Base-by-base conservation (phyloP, 2,888 invertebrate species). In the Polydrusus tereticollis region DNA sequence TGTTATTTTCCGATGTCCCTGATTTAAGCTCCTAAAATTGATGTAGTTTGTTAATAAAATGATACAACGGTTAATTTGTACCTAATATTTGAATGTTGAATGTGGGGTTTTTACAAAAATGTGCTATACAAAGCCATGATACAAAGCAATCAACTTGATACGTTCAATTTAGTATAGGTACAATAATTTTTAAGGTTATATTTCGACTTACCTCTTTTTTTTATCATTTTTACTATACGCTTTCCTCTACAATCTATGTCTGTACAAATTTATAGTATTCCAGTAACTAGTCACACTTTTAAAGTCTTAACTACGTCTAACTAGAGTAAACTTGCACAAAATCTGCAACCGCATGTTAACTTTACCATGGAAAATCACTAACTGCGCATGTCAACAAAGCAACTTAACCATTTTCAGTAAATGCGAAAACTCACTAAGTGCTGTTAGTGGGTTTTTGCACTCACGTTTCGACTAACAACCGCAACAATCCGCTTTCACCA, bases 81-180 rank as follows among this genome's bases (percentile, higher is more conserved):
- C 20, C 23, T 50, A 50, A 50, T 50, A 50, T 50, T 50, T 50
- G 23, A 50, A 50, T 50, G 23, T 20, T 50, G 7, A 50, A 45
- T 45, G 45, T 45, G 45, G 1, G 10, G 10, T 50, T 50, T 47
- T 8, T 47, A 16, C 50, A 23, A 23, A 50, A 50, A 50, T n/a
- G 50, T 50, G 50, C 50, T 50, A 50, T 50, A 50, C 50, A 50
- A 50, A 50, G 18, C 50, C 50, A 50, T 23, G 50, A 50, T 50
- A 50, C 50, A 50, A 50, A 50, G 50, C 50, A 50, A 50, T 50
- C 50, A 50, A 20, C 2, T 50, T 50, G 21, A 50, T 50, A 50
- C 50, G 21, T 23, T 50, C 50, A 50, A 21, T 50, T 50, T 50
- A 50, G 4, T 50, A 50, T 50, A 50, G n/a, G 23, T 50, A 50